Evolutionary conservation across 2,888 invertebrate genomes (phyloP).

Genomic region (Apodemia zela): DNA sequence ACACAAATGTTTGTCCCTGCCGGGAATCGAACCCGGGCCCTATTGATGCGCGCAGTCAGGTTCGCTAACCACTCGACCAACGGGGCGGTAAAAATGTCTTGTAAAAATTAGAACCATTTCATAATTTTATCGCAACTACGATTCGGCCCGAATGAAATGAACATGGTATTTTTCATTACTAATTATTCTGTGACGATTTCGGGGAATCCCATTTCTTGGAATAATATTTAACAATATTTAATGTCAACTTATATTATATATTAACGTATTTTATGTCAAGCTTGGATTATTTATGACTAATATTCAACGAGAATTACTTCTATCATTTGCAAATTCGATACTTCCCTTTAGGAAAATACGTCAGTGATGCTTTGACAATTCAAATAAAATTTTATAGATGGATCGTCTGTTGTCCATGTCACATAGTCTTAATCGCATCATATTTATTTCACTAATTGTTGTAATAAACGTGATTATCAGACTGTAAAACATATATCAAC

Average conservation of each 20-base stretch:
- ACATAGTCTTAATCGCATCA: neutral
- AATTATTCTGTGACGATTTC: neutral
- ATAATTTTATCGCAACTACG: too few relatives aligned
- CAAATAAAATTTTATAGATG: neutral
- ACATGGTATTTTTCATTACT: neutral
- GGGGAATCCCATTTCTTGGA: neutral
- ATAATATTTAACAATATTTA: neutral
- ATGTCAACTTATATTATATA: neutral
- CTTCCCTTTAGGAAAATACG: neutral
- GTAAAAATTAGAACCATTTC: too few relatives aligned
- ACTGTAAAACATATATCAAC: too few relatives aligned
- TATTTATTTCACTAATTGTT: too few relatives aligned
- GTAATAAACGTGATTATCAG: too few relatives aligned
- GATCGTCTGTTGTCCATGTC: conserved; percentile 1
- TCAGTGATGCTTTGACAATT: neutral
- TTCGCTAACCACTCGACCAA: too few relatives aligned
- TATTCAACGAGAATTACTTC: neutral
- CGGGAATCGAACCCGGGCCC: too few relatives aligned
- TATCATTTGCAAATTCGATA: neutral
- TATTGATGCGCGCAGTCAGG: too few relatives aligned
- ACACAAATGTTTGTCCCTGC: too few relatives aligned
- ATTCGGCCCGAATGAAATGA: neutral
- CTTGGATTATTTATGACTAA: neutral
- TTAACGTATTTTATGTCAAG: too few relatives aligned
- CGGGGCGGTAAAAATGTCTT: too few relatives aligned